A percentile compares a stretch with the other conserved stretches of the same genome.
phyloP scores from a whole-genome alignment of 2,113 vertebrate species.

The Atherinomorus stipes region DNA sequence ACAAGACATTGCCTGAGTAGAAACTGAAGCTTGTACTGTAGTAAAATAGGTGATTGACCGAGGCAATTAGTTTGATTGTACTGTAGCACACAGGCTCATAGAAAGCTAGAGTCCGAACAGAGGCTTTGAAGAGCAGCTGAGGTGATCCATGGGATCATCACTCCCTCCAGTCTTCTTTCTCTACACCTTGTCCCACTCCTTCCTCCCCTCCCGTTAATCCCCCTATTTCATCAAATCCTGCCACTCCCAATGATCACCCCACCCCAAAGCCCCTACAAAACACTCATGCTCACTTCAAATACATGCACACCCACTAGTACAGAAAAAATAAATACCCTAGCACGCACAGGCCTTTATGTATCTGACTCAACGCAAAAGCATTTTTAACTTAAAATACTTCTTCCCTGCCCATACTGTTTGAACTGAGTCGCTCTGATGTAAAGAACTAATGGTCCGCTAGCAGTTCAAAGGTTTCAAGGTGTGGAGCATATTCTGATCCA shows the following conservation, averaged over 20 bases:
- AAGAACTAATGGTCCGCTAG: background rate
- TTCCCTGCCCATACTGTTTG: slow-evolving; percentile 3
- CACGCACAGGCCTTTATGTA: slow-evolving; percentile 13
- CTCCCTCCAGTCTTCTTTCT: slow-evolving; percentile 21
- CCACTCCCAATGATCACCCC: slow-evolving; percentile 48
- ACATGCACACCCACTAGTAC: slow-evolving; percentile 32
- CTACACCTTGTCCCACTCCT: slow-evolving; percentile 42
- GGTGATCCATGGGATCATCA: slow-evolving; percentile 17
- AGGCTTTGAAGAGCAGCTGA: slow-evolving; percentile 1
- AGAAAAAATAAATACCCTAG: slow-evolving; percentile 41
- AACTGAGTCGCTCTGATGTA: background rate
- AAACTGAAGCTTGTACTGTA: background rate
- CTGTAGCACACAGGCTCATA: background rate
- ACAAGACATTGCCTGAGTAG: background rate
- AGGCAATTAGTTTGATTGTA: background rate
- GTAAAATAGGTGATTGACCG: background rate
- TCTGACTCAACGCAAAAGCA: slow-evolving; percentile 49
- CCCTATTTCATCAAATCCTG: slow-evolving; percentile 47
- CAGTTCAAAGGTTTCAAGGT: slow-evolving; percentile 17
- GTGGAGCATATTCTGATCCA: slow-evolving; percentile 18
- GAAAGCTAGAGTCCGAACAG: background rate
- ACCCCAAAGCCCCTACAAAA: slow-evolving; percentile 39
- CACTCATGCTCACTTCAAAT: slow-evolving; percentile 25
- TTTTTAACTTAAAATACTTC: slow-evolving; percentile 32
- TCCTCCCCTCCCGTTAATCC: slow-evolving; percentile 34